Conservation (phyloP, 2,888 invertebrate species). For the Poecilus cupreus region DNA sequence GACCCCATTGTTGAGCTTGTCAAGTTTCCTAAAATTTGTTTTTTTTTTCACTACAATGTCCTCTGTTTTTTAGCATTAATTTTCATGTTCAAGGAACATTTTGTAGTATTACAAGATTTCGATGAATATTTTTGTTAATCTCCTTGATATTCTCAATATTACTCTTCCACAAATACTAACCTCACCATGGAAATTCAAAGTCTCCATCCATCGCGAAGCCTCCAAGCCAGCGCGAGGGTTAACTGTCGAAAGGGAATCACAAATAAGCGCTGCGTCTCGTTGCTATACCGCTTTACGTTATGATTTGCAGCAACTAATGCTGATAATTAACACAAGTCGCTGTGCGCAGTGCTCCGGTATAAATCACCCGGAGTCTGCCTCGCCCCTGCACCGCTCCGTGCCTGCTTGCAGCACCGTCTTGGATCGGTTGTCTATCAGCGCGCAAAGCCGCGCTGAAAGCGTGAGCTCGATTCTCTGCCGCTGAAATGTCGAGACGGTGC, state of each 20-base stretch:
- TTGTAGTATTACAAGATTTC: no score
- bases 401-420: background rate
- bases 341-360: background rate
- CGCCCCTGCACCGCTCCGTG: background rate
- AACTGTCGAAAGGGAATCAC: constrained; percentile 7
- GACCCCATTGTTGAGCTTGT: no score
- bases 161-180: no score
- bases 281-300: background rate
- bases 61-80: no score
- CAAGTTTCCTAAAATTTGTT: no score
- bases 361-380: constrained; percentile 30
- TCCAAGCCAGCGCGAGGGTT: background rate
- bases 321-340: constrained; percentile 38
- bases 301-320: constrained; percentile 34
- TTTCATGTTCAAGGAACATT: no score
- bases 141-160: no score
- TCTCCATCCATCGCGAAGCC: no score
- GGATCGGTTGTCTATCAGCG: constrained; percentile 53
- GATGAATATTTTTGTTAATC: no score
- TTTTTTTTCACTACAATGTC: no score
- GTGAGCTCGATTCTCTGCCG: background rate
- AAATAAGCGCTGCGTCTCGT: constrained; percentile 11
- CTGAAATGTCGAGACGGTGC: constrained; percentile 17
- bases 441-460: constrained; percentile 51
- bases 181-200: no score